Evolutionary conservation across 2,797 vertebrate species (phyloP), one percentile per base, ranked within the genome.

Genomic region (Characodon lateralis): DNA sequence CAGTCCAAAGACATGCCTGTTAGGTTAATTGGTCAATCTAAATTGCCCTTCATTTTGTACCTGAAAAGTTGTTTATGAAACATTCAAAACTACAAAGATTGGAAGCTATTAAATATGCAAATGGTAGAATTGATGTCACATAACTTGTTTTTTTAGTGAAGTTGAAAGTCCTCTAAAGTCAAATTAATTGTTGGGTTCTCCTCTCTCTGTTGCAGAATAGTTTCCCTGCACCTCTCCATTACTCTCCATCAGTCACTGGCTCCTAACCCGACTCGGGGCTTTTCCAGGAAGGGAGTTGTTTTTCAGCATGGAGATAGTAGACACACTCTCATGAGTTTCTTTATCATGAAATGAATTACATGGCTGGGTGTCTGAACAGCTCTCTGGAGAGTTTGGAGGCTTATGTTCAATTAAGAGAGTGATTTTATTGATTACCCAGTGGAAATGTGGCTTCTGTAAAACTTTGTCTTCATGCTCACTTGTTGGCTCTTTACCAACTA

Each of bases 121-220:
- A 51, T 73, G 10, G 3, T 10, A 55, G 73, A 72, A 53, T 61
- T 59, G 66, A 79, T 86, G 88, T 88, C 79, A 1, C 2, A 20
- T 66, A 35, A 39, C 35, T 41, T 66, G 20, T 66, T 78, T 77
- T 87, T 92, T 84, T 87, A 76, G 75, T 13, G 22, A 50, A 83
- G 77, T 84, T 74, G 20, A 80, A 86, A 81, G 79, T 28, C 48
- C 80, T 63, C 74, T 93, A 93, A 92, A 89, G 88, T 91, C 87
- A 87, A 63, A 51, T 77, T 80, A 80, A 77, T 61, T 31, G 72
- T 35, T 24, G 26, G 66, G 8, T 43, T 55, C 5, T 70, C 78
- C 87, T 85, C 86, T 82, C 81, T 81, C 80, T 24, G 72, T 31
- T 13, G 66, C 74, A 69, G 68, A 83, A 51, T 39, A 46, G 28